Percentiles rank a stretch among this genome's conserved stretches.
Evolutionary conservation across 2,797 vertebrate genomes (phyloP).

Genomic region (Liasis olivaceus): DNA sequence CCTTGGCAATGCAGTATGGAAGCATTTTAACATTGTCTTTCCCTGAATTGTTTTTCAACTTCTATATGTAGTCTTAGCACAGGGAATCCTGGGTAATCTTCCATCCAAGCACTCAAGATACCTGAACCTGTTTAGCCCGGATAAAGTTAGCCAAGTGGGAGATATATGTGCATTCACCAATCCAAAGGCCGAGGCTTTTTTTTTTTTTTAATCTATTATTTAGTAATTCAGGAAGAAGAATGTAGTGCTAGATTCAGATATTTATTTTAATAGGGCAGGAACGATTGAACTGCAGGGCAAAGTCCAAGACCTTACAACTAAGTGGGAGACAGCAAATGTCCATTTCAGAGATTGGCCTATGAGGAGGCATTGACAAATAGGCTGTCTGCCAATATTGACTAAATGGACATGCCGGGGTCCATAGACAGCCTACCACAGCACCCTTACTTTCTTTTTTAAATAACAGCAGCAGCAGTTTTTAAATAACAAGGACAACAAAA

Average conservation of each 20-base stretch:
- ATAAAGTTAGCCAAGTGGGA: background rate
- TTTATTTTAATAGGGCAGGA: too few species aligned
- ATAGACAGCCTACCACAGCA: too few species aligned
- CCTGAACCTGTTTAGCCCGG: background rate
- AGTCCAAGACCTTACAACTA: background rate
- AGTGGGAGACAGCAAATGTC: background rate
- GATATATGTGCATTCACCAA: background rate
- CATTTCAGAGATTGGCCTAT: background rate
- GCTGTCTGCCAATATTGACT: too few species aligned
- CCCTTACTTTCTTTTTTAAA: too few species aligned
- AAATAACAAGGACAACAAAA: too few species aligned
- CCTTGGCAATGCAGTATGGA: background rate
- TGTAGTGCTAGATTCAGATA: too few species aligned
- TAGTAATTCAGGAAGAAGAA: too few species aligned
- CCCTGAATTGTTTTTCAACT: background rate
- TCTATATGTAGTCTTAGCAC: background rate
- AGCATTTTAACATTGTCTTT: background rate
- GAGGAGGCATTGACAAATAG: too few species aligned
- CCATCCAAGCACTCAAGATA: background rate
- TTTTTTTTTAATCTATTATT: too few species aligned
- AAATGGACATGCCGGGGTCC: too few species aligned
- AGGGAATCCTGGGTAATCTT: background rate
- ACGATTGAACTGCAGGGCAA: too few species aligned
- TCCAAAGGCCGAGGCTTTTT: background rate
- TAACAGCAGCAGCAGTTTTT: too few species aligned